These are phyloP conservation scores for Halcyon chelicuti DNA, from an alignment of 2,797 vertebrate genomes.

Conservation along the genomic window DNA sequence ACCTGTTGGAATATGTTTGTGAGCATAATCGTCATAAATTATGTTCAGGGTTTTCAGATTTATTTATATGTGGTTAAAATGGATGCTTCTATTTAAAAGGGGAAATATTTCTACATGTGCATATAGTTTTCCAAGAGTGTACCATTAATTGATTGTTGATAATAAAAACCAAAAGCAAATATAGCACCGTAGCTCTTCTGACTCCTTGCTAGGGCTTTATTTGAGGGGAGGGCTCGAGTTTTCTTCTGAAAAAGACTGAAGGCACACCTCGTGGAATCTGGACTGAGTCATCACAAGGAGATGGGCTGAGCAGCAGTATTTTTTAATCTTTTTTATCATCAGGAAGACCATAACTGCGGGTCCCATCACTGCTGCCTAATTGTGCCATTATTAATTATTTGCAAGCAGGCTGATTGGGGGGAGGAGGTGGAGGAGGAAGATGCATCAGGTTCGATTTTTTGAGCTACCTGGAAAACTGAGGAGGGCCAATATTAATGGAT, in stretches of 20 bases:
- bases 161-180: conserved; percentile 92
- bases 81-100: conserved; percentile 99
- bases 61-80: conserved; percentile 99
- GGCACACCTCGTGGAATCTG: neutral
- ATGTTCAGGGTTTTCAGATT: conserved; percentile 94
- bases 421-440: neutral
- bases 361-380: neutral
- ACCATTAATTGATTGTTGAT: conserved; percentile 99
- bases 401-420: neutral
- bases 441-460: neutral
- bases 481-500: neutral
- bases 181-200: conserved; percentile 31
- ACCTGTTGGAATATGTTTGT: conserved; percentile 90
- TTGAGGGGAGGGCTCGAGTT: no score
- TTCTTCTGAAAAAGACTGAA: neutral
- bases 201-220: neutral
- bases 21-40: conserved; percentile 92
- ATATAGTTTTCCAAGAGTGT: conserved; percentile 99
- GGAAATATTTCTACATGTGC: conserved; percentile 99
- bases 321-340: neutral
- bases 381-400: neutral
- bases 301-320: neutral
- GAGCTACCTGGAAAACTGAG: neutral
- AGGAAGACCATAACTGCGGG: neutral
- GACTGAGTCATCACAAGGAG: neutral